Base-by-base conservation (phyloP, 2,888 invertebrate genomes). In the Oscheius sp. region DNA sequence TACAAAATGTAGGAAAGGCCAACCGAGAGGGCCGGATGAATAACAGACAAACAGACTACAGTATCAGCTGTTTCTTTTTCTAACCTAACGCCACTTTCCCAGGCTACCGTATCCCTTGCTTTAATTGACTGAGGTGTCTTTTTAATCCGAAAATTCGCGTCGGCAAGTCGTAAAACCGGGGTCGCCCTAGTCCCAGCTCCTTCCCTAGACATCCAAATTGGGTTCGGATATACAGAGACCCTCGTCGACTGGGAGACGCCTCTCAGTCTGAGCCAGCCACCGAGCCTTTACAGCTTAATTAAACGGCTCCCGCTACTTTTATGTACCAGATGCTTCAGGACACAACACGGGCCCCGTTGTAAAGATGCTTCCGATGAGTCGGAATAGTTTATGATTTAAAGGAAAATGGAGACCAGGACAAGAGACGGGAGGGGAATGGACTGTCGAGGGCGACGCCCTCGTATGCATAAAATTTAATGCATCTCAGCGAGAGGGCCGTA, bases 141-240 rank as follows among this genome's bases (percentile, higher is more conserved):
- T 66, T 69, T 69, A 69, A 69, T 69, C 69, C 69, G 56, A 69
- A 69, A 69, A 69, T 69, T 56, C 69, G 69, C 43, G 55, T 56
- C 69, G 69, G 55, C 45, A 21, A 41, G 43, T 69, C 69, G 69
- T 69, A 69, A 69, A 69, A 35, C 41, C 29, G 21, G 66, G 66
- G 66, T 52, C 66, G 66, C 52, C 21, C 21, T 18, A 29, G 49
- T 13, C 58, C 29, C 25, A 29, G 35, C 35, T 35, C 35, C 35
- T 35, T 35, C 35, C 35, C 35, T 9, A 23, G n/a, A 25, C 61
- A n/a, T 12, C 41, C 43, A 61, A 61, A 43, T 61, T 61, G 43
- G 61, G 18, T 61, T 43, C 43, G 25, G 55, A 23, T 55, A 13
- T 49, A 18, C 59, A 23, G 21, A 35, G 9, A 41, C 61, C 61